Evolutionary conservation across 37 sponge, comb jelly and placozoan genomes (phyloP), one percentile per base, ranked within the genome.

Genomic region (Hormiphora californensis): DNA sequence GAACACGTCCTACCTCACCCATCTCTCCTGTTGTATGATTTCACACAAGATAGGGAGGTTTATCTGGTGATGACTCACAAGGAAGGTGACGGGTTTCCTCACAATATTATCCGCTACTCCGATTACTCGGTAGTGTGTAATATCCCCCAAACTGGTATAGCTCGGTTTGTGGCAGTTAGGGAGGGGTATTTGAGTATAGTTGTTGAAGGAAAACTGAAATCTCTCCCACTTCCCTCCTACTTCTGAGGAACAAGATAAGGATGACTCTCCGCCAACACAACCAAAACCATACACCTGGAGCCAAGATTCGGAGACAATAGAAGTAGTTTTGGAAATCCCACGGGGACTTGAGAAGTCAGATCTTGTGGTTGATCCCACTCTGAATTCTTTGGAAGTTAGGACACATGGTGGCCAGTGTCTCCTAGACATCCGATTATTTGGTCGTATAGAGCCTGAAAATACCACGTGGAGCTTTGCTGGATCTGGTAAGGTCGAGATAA

Each of bases 381-480:
- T 22, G 0, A 46, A 73, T 30, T 33, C 32, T 9, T 28, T 73
- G 0, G 81, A 73, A 21, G 46, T 73, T 46, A 1, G 81, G 23
- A 73, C 81, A n/a, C 40, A 73, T 23, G 81, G 81, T 1, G 81
- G 81, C 1, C 81, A 73, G 81, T 43, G 43, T 25, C 46, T 73
- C 12, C 43, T 73, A 43, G 43, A 73, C 12, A 43, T 46, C 43
- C 40, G 43, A 28, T 30, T 73, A 21, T 73, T 73, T 46, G 43
- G 81, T 17, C 12, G 25, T n/a, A 46, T 73, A n/a, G 81, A 73
- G 25, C 81, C 81, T 9, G 9, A 39, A 9, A 46, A 73, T 9
- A 43, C 81, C 1, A 32, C 43, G 23, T 73, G 81, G 81, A 21
- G 43, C 36, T 43, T 73, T 43, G 40, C 81, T 1, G 1, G 28